These are phyloP conservation scores for Mormoops blainvillei DNA, from an alignment of 2,113 vertebrate species.

Conservation along the genomic window DNA sequence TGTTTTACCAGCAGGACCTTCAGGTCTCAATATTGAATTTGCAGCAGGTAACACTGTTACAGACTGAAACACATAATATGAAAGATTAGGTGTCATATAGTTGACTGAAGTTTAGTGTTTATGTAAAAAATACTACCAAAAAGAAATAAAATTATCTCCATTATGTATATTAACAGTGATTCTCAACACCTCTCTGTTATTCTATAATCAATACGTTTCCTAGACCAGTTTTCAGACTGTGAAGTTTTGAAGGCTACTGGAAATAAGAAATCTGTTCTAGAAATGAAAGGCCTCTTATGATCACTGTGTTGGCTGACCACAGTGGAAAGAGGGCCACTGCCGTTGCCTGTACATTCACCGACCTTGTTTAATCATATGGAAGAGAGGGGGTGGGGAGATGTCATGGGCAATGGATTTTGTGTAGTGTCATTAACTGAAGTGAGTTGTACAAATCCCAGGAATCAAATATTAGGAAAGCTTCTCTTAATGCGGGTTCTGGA, in stretches of 20 bases:
- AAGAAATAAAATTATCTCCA: not conserved
- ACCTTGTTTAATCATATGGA: not conserved
- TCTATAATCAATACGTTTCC: not conserved
- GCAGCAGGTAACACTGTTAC: not conserved
- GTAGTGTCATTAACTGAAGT: not conserved
- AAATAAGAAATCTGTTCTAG: not conserved
- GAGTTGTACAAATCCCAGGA: not conserved
- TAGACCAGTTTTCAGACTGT: not conserved
- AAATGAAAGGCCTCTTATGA: not conserved
- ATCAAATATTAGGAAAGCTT: not conserved
- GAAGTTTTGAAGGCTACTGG: not conserved
- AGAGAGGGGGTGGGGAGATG: not conserved
- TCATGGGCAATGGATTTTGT: not conserved
- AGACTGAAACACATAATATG: not conserved
- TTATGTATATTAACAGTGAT: not conserved
- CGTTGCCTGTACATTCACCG: not conserved
- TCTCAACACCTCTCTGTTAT: not conserved
- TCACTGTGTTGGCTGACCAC: not conserved
- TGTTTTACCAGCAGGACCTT: not conserved
- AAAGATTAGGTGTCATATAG: not conserved
- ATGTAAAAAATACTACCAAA: not conserved
- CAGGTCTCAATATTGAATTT: not conserved
- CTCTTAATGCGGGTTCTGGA: not conserved
- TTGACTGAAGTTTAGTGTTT: not conserved
- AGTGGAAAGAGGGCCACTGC: not conserved